Evolutionary conservation across 2,888 invertebrate genomes (phyloP).

Genomic region (Serrognathus titanus): DNA sequence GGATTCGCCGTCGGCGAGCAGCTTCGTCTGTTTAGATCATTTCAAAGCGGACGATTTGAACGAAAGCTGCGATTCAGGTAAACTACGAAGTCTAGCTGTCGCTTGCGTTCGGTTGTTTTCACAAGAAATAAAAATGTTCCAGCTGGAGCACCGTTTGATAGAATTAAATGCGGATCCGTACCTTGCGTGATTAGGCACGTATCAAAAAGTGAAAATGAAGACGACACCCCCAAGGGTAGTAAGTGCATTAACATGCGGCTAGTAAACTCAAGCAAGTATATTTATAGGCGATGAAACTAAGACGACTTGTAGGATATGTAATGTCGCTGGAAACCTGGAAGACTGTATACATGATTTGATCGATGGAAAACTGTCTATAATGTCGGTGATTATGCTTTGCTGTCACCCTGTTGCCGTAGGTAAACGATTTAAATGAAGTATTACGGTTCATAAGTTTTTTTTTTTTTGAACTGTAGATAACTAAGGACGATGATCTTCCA

Average conservation of each 20-base stretch:
- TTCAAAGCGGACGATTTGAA: constrained; percentile 23
- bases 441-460: neutral
- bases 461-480: constrained; percentile 4
- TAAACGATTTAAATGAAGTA: neutral
- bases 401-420: constrained; percentile 31
- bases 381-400: constrained; percentile 29
- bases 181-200: constrained; percentile 2
- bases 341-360: constrained; percentile 5
- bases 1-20: constrained; percentile 22
- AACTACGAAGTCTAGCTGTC: constrained; percentile 2
- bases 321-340: constrained; percentile 3
- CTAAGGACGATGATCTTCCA: constrained; percentile 32
- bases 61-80: constrained; percentile 7
- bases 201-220: neutral
- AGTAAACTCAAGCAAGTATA: neutral
- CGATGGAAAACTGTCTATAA: constrained; percentile 10
- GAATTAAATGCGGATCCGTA: constrained; percentile 5
- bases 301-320: constrained; percentile 11
- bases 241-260: neutral
- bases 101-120: neutral
- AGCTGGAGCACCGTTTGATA: constrained; percentile 9
- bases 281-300: neutral
- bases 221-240: neutral
- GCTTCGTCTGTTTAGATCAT: constrained; percentile 40
- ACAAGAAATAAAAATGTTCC: neutral